Percentiles rank a stretch among this genome's conserved stretches.
Evolutionary conservation across 2,797 vertebrate species (phyloP).

Genomic region (Catostomus latipinnis): DNA sequence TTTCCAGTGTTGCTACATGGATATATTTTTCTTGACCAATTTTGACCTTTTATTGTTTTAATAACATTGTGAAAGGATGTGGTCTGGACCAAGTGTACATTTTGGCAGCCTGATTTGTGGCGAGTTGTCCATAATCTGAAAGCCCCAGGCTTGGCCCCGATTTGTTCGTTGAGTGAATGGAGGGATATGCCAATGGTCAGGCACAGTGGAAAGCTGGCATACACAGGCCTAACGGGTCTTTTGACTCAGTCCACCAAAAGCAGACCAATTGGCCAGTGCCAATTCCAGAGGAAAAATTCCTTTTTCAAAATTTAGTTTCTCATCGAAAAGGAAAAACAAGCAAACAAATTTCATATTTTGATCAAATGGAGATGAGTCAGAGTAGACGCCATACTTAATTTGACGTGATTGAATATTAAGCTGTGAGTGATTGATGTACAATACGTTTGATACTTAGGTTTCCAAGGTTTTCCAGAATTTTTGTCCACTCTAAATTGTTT

Average conservation of each 20-base stretch:
- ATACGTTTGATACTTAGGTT: too few species aligned
- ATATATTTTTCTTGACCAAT: neutral
- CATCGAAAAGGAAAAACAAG: neutral
- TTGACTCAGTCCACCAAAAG: constrained; percentile 23
- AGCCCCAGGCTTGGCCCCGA: constrained; percentile 75
- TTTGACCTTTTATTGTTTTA: constrained; percentile 7
- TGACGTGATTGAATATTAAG: too few species aligned
- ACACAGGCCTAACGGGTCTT: neutral
- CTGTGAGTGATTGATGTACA: too few species aligned
- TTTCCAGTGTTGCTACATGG: too few species aligned
- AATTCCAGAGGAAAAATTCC: constrained; percentile 7
- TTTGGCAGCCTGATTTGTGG: constrained; percentile 60
- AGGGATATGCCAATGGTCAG: constrained; percentile 70
- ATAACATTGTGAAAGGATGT: constrained; percentile 11
- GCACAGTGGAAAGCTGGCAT: constrained; percentile 76
- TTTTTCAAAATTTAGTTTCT: neutral
- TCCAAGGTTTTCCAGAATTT: too few species aligned
- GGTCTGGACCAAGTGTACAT: constrained; percentile 16
- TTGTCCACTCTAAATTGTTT: too few species aligned
- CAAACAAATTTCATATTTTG: neutral
- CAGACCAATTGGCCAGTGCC: constrained; percentile 10
- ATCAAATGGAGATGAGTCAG: neutral
- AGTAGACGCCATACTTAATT: too few species aligned
- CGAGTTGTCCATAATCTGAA: constrained; percentile 74
- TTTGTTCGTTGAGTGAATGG: constrained; percentile 50